Evolutionary conservation across 2,888 invertebrate species (phyloP), one percentile per base, ranked within the genome.

Genomic region (Tipula vernalis): DNA sequence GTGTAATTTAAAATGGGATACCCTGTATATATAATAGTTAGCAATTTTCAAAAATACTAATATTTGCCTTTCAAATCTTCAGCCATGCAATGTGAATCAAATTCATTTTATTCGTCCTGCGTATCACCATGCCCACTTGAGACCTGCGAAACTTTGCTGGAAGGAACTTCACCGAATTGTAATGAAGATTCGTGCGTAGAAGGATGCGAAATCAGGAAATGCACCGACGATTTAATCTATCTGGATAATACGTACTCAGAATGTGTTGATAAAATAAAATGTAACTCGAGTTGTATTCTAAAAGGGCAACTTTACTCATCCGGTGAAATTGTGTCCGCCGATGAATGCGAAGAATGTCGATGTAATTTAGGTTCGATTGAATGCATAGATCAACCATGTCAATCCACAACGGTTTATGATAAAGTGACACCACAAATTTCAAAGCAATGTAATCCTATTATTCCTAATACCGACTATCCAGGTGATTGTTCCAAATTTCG

Each of bases 41-140:
- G n/a, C n/a, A n/a, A n/a, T n/a, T n/a, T n/a, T 39, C 39, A 39
- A 39, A 39, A 39, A 39, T 6, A 5, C 6, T 39, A 5, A 39
- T 39, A 39, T 39, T 39, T 39, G 6, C 39, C 44, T 44, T 10
- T 44, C 6, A 12, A 44, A 71, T 84, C 88, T 90, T 18, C 90
- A 97, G 97, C 98, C 0, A 95, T 98, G 92, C 97, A 98, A 91
- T 98, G 98, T 89, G 96, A 97, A 90, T 95, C 95, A 89, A 93
- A 94, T 85, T 94, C 96, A 0, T 93, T 93, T 87, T 98, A 98
- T 92, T 95, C 94, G 88, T 94, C 96, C 0, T 98, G 98, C 89
- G 93, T 98, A 15, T 94, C 96, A 0, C 93, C 97, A 2, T 98
- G 98, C 89, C 96, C 97, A 0, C 92, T 93, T 12, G 96, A 96